These are phyloP conservation scores for Hydrochoerus hydrochaeris DNA, from an alignment of 2,113 vertebrate species.

Conservation along the genomic window DNA sequence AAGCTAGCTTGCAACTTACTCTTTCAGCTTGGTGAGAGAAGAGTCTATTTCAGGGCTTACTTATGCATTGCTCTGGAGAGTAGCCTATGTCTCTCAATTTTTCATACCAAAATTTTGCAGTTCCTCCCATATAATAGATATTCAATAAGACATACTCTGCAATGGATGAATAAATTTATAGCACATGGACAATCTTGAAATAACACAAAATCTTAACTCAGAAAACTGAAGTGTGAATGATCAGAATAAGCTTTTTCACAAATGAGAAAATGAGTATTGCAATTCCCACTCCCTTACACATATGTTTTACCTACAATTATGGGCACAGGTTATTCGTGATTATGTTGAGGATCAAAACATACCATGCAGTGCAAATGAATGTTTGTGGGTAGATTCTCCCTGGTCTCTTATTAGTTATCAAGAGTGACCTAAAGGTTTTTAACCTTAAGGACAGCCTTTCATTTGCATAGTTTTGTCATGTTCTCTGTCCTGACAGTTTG, in stretches of 20 bases:
- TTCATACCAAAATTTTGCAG: background rate
- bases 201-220: conserved; percentile 14
- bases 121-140: background rate
- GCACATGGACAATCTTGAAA: background rate
- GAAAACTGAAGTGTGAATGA: background rate
- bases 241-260: background rate
- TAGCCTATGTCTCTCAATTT: background rate
- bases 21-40: background rate
- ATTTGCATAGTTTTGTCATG: conserved; percentile 69
- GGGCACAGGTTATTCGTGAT: conserved; percentile 1
- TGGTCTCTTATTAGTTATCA: conserved; percentile 72
- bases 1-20: background rate
- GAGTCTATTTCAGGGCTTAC: background rate
- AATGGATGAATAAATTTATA: background rate
- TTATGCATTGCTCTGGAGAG: background rate
- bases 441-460: conserved; percentile 74
- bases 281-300: background rate
- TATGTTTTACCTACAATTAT: conserved; percentile 1
- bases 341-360: background rate
- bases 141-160: background rate
- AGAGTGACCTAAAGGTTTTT: conserved; percentile 75
- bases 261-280: background rate
- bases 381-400: conserved; percentile 62
- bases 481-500: conserved; percentile 42
- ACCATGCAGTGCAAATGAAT: conserved; percentile 53